phyloP scores from a whole-genome alignment of 2,113 vertebrate genomes.

The Pseudois nayaur region DNA sequence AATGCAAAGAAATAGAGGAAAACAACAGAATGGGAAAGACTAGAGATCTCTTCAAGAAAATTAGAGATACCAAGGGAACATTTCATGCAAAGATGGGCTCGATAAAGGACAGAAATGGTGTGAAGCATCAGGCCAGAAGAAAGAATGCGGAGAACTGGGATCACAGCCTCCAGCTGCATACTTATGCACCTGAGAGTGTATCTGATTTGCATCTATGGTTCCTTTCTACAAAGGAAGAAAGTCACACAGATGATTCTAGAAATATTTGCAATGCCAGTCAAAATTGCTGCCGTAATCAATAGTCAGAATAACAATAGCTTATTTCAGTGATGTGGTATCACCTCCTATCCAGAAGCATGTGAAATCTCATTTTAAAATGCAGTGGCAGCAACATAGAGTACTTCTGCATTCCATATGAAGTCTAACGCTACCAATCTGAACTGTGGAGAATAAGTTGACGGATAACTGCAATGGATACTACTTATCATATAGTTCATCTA shows the following conservation, averaged over 20 bases:
- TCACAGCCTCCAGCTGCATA: neutral
- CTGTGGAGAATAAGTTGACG: neutral
- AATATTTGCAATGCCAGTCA: neutral
- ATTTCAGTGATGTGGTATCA: neutral
- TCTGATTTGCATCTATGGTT: neutral
- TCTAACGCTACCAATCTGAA: neutral
- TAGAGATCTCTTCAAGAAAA: too few species aligned
- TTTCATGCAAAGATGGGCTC: too few species aligned
- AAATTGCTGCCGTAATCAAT: neutral
- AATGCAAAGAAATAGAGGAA: too few species aligned
- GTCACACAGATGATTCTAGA: neutral
- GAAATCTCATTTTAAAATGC: constrained; percentile 15
- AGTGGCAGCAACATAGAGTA: neutral
- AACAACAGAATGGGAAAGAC: too few species aligned
- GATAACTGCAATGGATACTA: neutral
- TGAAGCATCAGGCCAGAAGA: neutral
- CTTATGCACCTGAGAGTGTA: neutral
- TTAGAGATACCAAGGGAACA: too few species aligned
- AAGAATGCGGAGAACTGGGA: neutral
- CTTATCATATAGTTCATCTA: neutral
- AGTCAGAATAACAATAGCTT: neutral
- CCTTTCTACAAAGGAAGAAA: constrained; percentile 19
- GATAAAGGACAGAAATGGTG: too few species aligned
- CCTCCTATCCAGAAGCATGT: neutral
- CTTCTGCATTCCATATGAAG: neutral